These are phyloP conservation scores for Microplitis deprimator DNA, from an alignment of 2,888 invertebrate species.

Conservation along the genomic window DNA sequence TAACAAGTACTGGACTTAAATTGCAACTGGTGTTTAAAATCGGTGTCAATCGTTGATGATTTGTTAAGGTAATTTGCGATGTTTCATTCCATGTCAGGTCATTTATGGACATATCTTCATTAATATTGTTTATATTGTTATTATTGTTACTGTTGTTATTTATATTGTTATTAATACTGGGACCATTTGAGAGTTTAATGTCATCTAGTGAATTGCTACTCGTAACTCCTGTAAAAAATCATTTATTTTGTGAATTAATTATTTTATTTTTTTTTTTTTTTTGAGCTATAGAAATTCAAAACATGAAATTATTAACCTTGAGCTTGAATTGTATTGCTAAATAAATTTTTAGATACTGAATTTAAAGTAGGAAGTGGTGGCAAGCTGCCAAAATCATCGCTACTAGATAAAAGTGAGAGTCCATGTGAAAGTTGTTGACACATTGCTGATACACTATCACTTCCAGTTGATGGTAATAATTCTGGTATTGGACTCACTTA, in stretches of 20 bases:
- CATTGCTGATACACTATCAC: slow-evolving; percentile 82
- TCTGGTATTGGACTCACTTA: slow-evolving; percentile 85
- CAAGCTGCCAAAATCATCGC: slow-evolving; percentile 71
- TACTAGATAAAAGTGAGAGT: slow-evolving; percentile 80
- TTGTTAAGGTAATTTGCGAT: slow-evolving; percentile 53
- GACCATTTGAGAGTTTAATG: slow-evolving; percentile 63
- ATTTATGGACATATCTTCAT: slow-evolving; percentile 30
- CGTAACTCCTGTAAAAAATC: slow-evolving; percentile 57
- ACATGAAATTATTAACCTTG: slow-evolving; percentile 52
- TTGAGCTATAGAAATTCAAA: slow-evolving; percentile 19
- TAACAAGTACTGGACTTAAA: slow-evolving; percentile 62
- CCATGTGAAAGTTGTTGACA: slow-evolving; percentile 85
- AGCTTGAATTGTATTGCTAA: slow-evolving; percentile 54
- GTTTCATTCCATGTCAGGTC: slow-evolving; percentile 36
- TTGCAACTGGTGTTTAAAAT: slow-evolving; percentile 61
- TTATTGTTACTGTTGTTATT: slow-evolving; percentile 53
- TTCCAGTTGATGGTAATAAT: slow-evolving; percentile 74
- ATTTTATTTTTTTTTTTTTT: neutral
- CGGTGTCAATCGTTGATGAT: slow-evolving; percentile 63
- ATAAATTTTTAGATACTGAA: slow-evolving; percentile 63
- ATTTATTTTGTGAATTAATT: neutral
- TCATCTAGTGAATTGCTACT: slow-evolving; percentile 67
- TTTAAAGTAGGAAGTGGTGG: slow-evolving; percentile 57
- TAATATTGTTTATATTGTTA: slow-evolving; percentile 55
- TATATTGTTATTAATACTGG: slow-evolving; percentile 53